phyloP scores from a whole-genome alignment of 2,113 vertebrate genomes.

The Sus scrofa region DNA sequence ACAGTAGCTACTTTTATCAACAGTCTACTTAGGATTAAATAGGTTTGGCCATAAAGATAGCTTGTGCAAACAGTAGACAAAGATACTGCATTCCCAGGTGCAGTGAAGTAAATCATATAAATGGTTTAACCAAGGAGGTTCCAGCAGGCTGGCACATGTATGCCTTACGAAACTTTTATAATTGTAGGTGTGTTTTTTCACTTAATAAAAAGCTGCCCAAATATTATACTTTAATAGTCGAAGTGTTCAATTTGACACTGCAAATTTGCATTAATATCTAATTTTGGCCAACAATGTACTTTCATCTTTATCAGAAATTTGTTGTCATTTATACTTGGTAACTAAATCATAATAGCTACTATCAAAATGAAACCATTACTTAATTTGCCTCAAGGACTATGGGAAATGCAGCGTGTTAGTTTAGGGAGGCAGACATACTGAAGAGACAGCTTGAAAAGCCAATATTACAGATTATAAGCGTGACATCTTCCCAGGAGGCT shows the following conservation, averaged over 20 bases:
- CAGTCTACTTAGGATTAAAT: neutral
- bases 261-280: neutral
- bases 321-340: neutral
- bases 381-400: neutral
- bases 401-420: neutral
- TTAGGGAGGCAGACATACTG: neutral
- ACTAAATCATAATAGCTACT: slow-evolving; percentile 2
- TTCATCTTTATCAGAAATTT: slow-evolving; percentile 34
- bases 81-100: neutral
- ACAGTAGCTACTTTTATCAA: slow-evolving; percentile 3
- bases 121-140: neutral
- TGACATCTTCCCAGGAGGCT: neutral
- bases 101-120: slow-evolving; percentile 18
- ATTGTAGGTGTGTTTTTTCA: neutral
- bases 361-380: neutral
- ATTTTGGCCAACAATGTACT: slow-evolving; percentile 22
- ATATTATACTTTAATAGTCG: neutral
- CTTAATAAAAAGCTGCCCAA: slow-evolving; percentile 18
- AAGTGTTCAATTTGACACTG: slow-evolving; percentile 14
- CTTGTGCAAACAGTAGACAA: neutral
- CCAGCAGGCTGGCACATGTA: neutral
- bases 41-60: slow-evolving; percentile 17
- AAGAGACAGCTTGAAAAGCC: neutral
- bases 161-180: neutral
- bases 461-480: neutral